phyloP scores from a whole-genome alignment of 2,888 invertebrate species.

The Drosophila rubida region DNA sequence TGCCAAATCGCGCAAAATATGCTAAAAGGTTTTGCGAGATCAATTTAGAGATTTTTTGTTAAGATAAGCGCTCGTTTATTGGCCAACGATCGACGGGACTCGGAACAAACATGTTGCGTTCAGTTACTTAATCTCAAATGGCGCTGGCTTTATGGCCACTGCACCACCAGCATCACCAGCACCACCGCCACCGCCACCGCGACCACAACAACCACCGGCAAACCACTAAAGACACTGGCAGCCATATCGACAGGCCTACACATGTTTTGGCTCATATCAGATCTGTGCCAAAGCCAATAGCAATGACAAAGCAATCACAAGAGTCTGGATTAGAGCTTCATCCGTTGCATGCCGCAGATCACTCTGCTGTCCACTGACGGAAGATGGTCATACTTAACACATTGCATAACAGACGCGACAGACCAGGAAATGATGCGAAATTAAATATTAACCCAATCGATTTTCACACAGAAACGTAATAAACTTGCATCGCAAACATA shows the following conservation, averaged over 20 bases:
- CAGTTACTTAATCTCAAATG: slow-evolving; percentile 77
- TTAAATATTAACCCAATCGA: not conserved
- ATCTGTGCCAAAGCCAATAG: slow-evolving; percentile 61
- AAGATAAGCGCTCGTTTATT: slow-evolving; percentile 76
- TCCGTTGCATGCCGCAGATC: slow-evolving; percentile 44
- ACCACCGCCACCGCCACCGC: not conserved
- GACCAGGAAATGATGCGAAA: slow-evolving; percentile 1
- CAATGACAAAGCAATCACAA: slow-evolving; percentile 72
- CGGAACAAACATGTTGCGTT: slow-evolving; percentile 69
- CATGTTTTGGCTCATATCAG: slow-evolving; percentile 73
- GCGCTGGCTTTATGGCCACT: slow-evolving; percentile 63
- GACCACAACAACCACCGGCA: slow-evolving; percentile 6
- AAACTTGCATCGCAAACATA: not conserved
- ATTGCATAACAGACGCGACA: slow-evolving; percentile 2
- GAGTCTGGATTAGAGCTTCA: slow-evolving; percentile 4
- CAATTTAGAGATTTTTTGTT: slow-evolving; percentile 79
- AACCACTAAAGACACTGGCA: slow-evolving; percentile 36
- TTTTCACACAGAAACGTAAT: not conserved
- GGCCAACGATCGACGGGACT: slow-evolving; percentile 55
- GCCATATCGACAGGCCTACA: slow-evolving; percentile 72
- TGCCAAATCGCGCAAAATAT: slow-evolving; percentile 81
- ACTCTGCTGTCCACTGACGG: slow-evolving; percentile 42
- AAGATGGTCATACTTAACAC: not conserved
- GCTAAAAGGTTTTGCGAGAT: slow-evolving; percentile 82
- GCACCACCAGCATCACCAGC: slow-evolving; percentile 19